Base-by-base conservation (phyloP, 2,888 invertebrate species). In the Hirtodrosophila alboralis region DNA sequence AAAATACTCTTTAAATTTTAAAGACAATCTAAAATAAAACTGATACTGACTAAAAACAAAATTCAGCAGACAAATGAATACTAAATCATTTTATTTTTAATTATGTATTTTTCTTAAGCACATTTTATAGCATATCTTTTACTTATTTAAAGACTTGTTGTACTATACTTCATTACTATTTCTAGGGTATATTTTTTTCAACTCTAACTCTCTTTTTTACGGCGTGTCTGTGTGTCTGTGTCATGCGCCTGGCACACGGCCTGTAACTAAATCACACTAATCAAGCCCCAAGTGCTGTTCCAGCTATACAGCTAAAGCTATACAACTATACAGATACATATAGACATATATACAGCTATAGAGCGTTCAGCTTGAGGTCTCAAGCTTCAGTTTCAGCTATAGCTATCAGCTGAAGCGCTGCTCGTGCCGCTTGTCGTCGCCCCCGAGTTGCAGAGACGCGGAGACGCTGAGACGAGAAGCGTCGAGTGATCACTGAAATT, bases 251-350 rank as follows among this genome's bases (percentile, higher is more conserved):
- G 81, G 85, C 81, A 83, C 81, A 83, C 81, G 81, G 85, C 85
- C 83, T 84, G 81, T 83, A 83, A 83, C 81, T 83, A 83, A 83
- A 83, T 83, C 81, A 83, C 81, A 77, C 81, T 83, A 83, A 83
- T 83, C 81, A 83, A 83, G 81, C 81, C 69, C 61, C 84, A 67
- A 78, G 78, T 83, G 79, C 83, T 78, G 78, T 66, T 74, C 73
- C 71, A 68, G 60, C 51, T 51, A 28, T 31, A 1, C 27, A 47
- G 40, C 49, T 58, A 7, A 10, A 40, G 16, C 31, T 41, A n/a
- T n/a, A n/a, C n/a, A n/a, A n/a, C n/a, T n/a, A n/a, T n/a, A 16
- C 52, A 40, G 38, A 30, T 59, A 23, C 28, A n/a, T n/a, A n/a
- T n/a, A n/a, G n/a, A n/a, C n/a, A n/a, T n/a, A n/a, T 41, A n/a